A percentile compares a stretch with the other conserved stretches of the same genome.
phyloP scores from a whole-genome alignment of 2,113 vertebrate genomes.

The Panthera uncia region DNA sequence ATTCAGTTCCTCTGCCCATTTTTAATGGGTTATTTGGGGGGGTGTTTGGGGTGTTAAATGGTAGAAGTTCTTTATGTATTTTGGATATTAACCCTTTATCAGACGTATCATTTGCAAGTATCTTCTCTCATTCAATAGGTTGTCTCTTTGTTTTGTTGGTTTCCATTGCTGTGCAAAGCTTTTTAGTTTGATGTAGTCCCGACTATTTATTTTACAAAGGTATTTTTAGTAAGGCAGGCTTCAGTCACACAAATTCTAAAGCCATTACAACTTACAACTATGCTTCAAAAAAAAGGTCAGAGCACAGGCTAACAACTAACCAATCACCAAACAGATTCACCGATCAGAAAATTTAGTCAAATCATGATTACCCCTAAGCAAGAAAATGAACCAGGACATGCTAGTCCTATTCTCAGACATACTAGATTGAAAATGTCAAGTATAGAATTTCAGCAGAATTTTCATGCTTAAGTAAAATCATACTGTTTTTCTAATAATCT shows the following conservation, averaged over 20 bases:
- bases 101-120: neutral
- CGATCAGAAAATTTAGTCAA: neutral
- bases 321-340: neutral
- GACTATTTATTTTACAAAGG: neutral
- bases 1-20: neutral
- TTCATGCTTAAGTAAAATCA: neutral
- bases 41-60: neutral
- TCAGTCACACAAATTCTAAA: conserved; percentile 20
- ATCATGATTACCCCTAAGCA: neutral
- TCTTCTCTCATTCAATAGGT: neutral
- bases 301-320: neutral
- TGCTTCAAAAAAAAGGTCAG: neutral
- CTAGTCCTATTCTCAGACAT: neutral
- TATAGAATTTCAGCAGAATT: neutral
- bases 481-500: neutral
- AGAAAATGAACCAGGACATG: neutral
- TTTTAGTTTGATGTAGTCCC: neutral
- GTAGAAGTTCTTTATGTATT: neutral
- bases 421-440: neutral
- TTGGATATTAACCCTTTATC: neutral
- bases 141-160: neutral
- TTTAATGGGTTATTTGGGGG: neutral
- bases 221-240: conserved; percentile 22
- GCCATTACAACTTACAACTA: neutral
- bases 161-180: neutral